These are phyloP conservation scores for Silurus meridionalis DNA, from an alignment of 2,113 vertebrate genomes.

Conservation along the genomic window DNA sequence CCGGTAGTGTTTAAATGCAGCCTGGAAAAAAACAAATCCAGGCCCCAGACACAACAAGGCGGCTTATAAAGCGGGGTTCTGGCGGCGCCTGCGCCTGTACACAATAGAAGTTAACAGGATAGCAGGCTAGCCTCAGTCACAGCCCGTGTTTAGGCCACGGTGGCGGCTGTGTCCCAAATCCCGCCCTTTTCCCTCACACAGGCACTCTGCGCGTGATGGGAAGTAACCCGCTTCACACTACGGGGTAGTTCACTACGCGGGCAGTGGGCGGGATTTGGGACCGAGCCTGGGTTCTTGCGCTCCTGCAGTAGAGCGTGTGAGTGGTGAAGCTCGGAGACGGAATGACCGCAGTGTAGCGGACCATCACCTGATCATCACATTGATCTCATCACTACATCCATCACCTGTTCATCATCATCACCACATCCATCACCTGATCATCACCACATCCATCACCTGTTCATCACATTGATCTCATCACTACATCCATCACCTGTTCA, in stretches of 20 bases:
- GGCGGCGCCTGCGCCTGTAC: neutral
- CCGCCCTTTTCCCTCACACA: neutral
- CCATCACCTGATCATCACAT: no score
- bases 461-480: no score
- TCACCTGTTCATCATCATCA: no score
- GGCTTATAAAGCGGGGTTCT: neutral
- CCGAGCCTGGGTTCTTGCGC: neutral
- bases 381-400: no score
- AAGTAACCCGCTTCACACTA: fast-evolving
- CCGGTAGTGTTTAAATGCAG: neutral
- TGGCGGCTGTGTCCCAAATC: constrained; percentile 22
- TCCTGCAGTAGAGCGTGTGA: neutral
- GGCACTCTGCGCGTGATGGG: neutral
- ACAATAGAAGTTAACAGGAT: constrained; percentile 10
- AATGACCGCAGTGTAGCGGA: neutral
- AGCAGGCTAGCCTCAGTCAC: neutral
- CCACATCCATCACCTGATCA: no score
- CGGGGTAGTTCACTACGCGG: neutral
- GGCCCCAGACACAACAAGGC: no score
- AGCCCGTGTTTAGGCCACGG: constrained; percentile 30
- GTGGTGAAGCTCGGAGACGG: neutral
- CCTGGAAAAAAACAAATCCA: no score
- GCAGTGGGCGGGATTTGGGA: constrained; percentile 1
- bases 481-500: no score
- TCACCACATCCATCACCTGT: no score